Conservation (phyloP, 1,140 invertebrate species). For the Zaprionus tsacasi region DNA sequence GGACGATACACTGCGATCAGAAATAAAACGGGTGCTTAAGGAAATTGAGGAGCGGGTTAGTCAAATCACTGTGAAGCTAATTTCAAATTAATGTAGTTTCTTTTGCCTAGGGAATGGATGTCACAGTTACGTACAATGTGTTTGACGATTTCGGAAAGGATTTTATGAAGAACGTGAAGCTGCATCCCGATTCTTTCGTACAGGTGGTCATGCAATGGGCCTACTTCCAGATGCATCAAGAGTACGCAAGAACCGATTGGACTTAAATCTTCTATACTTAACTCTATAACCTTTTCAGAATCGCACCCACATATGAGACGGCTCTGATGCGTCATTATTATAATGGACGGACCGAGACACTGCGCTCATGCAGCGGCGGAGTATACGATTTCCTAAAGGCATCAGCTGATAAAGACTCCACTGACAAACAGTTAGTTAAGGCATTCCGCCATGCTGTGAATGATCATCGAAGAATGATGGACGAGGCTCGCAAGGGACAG, state of each 20-base stretch:
- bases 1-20: slow-evolving; percentile 60
- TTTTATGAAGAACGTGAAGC: slow-evolving; percentile 84
- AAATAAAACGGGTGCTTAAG: slow-evolving; percentile 66
- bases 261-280: neutral
- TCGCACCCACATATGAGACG: slow-evolving; percentile 86
- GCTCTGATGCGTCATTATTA: slow-evolving; percentile 85
- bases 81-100: neutral
- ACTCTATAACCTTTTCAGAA: slow-evolving; percentile 54
- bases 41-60: slow-evolving; percentile 68
- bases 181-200: slow-evolving; percentile 88
- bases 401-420: slow-evolving; percentile 73
- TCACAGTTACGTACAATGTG: slow-evolving; percentile 75
- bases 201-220: slow-evolving; percentile 88
- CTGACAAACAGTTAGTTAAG: slow-evolving; percentile 47
- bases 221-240: slow-evolving; percentile 85
- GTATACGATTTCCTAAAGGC: slow-evolving; percentile 83
- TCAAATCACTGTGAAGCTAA: neutral
- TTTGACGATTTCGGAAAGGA: slow-evolving; percentile 86
- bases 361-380: slow-evolving; percentile 84
- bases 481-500: slow-evolving; percentile 85
- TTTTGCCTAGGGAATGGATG: slow-evolving; percentile 79
- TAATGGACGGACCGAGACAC: slow-evolving; percentile 85
- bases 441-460: slow-evolving; percentile 82
- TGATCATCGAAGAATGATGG: slow-evolving; percentile 83
- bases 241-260: slow-evolving; percentile 56